Evolutionary conservation across 2,113 vertebrate species (phyloP), one percentile per base, ranked within the genome.

Genomic region (Heteronetta atricapilla): DNA sequence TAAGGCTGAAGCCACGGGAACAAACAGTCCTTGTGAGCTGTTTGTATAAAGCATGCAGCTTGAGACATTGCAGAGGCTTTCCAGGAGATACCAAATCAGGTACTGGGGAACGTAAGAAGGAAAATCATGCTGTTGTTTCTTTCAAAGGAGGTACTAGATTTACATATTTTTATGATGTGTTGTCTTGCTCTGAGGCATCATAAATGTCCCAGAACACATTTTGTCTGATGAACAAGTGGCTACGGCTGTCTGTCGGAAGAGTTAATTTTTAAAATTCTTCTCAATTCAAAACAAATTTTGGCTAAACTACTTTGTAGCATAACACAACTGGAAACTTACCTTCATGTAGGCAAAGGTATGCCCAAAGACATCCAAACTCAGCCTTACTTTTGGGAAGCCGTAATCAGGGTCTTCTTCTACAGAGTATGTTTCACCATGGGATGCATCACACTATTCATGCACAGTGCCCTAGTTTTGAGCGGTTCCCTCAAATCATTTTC

Each of bases 101-200:
- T 46, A 16, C 10, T 70, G 36, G 23, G 46, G 60, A 85, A 82
- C 4, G 1, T 36, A 59, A 44, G 29, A 66, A 0, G 2, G 44
- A 80, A 83, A 82, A 36, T 55, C 6, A 5, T 23, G 4, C 3
- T 2, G 1, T 0, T 25, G 19, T 40, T 53, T 69, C 2, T 52
- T 69, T 58, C 59, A 81, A 81, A 40, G 73, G 58, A 2, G 0
- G 6, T 75, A 18, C 4, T 74, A 62, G 31, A 21, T 63, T 82
- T 81, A 15, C 38, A 15, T 10, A 17, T 28, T 29, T 3, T 31
- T 50, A 31, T 17, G 44, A 66, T 44, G 11, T 19, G 6, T 36
- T 33, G 21, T 22, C 72, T 90, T 90, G 25, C 26, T 74, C 26
- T 86, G 64, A 76, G 36, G 11, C 48, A 34, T 2, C 75, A 25